These are phyloP conservation scores for Heliopora coerulea DNA, from an alignment of 92 coral and sea anemone species.

Conservation along the genomic window DNA sequence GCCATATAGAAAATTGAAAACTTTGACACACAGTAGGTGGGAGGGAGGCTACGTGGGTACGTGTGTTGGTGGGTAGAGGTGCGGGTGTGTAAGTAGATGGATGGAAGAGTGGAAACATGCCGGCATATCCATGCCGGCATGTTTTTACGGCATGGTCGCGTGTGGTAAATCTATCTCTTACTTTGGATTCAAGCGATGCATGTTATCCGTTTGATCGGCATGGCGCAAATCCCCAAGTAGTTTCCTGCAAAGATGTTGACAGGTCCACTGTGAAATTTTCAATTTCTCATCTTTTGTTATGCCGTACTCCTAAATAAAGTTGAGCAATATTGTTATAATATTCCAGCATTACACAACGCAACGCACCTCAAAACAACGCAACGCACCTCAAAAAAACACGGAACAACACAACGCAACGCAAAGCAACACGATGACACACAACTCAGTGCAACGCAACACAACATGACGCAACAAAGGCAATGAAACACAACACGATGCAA, in stretches of 20 bases:
- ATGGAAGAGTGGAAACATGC: too few relatives aligned
- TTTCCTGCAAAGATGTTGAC: conserved; percentile 75
- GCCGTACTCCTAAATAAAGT: conserved; percentile 75
- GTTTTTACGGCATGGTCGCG: too few relatives aligned
- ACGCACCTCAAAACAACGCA: too few relatives aligned
- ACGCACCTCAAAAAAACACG: too few relatives aligned
- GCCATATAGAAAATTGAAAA: too few relatives aligned
- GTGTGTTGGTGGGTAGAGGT: too few relatives aligned
- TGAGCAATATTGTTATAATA: not conserved
- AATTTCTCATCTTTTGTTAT: conserved; percentile 79
- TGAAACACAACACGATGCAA: too few relatives aligned
- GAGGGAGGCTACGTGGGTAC: too few relatives aligned
- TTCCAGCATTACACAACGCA: too few relatives aligned
- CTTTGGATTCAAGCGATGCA: conserved; percentile 89
- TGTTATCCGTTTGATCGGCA: conserved; percentile 80
- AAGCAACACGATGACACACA: not conserved
- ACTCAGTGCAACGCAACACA: not conserved
- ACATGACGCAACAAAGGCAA: not conserved
- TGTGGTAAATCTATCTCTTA: conserved; percentile 31
- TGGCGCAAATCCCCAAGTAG: conserved; percentile 86
- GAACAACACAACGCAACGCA: too few relatives aligned
- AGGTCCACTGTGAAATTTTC: conserved; percentile 71
- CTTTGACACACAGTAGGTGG: not conserved
- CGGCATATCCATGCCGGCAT: too few relatives aligned
- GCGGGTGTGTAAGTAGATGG: too few relatives aligned